phyloP scores from a whole-genome alignment of 2,888 invertebrate species.

The Dasypolia templi region DNA sequence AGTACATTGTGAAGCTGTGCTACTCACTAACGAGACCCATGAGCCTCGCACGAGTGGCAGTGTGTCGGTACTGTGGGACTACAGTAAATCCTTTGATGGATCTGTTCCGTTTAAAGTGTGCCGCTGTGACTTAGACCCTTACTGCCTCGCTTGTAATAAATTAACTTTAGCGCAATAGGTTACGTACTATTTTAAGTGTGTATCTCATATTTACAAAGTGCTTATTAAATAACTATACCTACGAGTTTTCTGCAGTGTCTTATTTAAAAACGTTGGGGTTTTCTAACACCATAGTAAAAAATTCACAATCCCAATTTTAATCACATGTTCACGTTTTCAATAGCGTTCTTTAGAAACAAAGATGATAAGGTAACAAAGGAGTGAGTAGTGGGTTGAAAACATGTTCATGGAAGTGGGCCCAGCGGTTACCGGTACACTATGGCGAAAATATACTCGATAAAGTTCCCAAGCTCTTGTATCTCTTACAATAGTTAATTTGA shows the following conservation, averaged over 20 bases:
- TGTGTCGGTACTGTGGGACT: slow-evolving; percentile 81
- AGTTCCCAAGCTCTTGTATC: slow-evolving; percentile 55
- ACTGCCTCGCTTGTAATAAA: slow-evolving; percentile 74
- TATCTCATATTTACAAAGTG: slow-evolving; percentile 15
- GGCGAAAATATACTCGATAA: slow-evolving; percentile 31
- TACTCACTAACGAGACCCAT: slow-evolving; percentile 76
- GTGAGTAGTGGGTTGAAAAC: slow-evolving; percentile 17
- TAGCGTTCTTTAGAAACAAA: slow-evolving; percentile 28
- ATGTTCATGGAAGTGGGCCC: slow-evolving; percentile 1
- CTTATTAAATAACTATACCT: slow-evolving; percentile 35
- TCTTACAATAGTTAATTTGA: slow-evolving; percentile 62
- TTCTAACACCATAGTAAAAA: too few relatives aligned
- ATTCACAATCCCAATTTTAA: slow-evolving; percentile 32
- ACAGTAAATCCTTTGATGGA: slow-evolving; percentile 81
- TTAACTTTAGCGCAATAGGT: slow-evolving; percentile 34
- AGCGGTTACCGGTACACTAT: slow-evolving; percentile 1
- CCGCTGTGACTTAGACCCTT: slow-evolving; percentile 79
- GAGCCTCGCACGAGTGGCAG: slow-evolving; percentile 73
- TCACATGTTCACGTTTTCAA: slow-evolving; percentile 15
- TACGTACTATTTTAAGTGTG: slow-evolving; percentile 11
- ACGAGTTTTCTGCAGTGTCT: slow-evolving; percentile 14
- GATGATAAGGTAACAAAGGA: slow-evolving; percentile 34
- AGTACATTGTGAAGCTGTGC: slow-evolving; percentile 77
- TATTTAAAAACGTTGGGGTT: slow-evolving; percentile 3
- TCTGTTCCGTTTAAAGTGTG: slow-evolving; percentile 77